Conservation (phyloP, 2,888 invertebrate genomes). For the Drosophila borealis region DNA sequence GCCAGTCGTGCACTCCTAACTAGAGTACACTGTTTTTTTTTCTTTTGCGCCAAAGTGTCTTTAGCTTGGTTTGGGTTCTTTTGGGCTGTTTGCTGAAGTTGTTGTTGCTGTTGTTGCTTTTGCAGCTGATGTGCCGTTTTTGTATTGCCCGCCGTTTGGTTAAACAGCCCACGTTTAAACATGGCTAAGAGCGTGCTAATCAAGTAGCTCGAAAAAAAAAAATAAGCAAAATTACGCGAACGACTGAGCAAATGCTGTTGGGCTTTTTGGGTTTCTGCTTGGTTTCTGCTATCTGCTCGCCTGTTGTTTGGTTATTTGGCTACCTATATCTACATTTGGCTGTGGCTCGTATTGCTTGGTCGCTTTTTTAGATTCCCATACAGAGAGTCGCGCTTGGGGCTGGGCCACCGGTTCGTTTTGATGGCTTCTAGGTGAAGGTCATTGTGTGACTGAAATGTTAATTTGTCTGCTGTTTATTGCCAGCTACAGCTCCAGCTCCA, state of each 20-base stretch:
- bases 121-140: slow-evolving; percentile 39
- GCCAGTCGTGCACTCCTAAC: neutral
- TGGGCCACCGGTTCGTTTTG: slow-evolving; percentile 67
- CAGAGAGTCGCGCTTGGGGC: slow-evolving; percentile 36
- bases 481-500: slow-evolving; percentile 35
- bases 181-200: slow-evolving; percentile 77
- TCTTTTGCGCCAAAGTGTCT: slow-evolving; percentile 61
- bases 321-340: slow-evolving; percentile 42
- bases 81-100: slow-evolving; percentile 24
- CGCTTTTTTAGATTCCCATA: slow-evolving; percentile 46
- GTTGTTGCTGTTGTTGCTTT: slow-evolving; percentile 27
- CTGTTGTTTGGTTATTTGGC: slow-evolving; percentile 49
- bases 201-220: slow-evolving; percentile 62
- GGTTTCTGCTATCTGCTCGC: slow-evolving; percentile 31
- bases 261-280: slow-evolving; percentile 16
- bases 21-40: neutral
- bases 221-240: slow-evolving; percentile 68
- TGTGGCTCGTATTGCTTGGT: slow-evolving; percentile 20
- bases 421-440: slow-evolving; percentile 79
- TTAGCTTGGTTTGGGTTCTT: slow-evolving; percentile 64
- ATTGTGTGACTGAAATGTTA: slow-evolving; percentile 75
- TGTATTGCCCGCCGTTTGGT: slow-evolving; percentile 58
- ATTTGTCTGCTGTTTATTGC: slow-evolving; percentile 51
- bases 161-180: slow-evolving; percentile 77
- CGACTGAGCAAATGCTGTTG: slow-evolving; percentile 64